Evolutionary conservation across 2,797 vertebrate genomes (phyloP), one percentile per base, ranked within the genome.

Genomic region (Acanthurus tractus): DNA sequence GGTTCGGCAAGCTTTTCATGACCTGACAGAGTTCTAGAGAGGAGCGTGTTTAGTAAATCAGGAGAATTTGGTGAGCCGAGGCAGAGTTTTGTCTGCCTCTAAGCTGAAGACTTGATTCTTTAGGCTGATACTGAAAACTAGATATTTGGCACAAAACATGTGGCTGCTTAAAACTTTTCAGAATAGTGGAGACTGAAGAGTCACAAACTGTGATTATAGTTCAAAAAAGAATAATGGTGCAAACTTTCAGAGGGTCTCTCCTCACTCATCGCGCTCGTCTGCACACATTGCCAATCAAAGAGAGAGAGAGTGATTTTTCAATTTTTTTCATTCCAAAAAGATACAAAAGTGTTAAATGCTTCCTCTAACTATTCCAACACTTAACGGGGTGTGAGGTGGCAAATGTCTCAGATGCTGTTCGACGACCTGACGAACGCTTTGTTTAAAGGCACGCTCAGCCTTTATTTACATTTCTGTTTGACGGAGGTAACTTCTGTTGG

Each of bases 11-110:
- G 18, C 46, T 68, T 65, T 40, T n/a, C 50, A 15, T 75, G 13
- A n/a, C 62, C 29, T 23, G 55, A 52, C 7, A 7, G 61, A 54
- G 46, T 18, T 79, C 57, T 15, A 36, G 38, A 58, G 22, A 38
- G 57, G 62, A n/a, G 45, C 49, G 48, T 23, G n/a, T 34, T 40
- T 1, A 22, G 48, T 71, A 13, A 70, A 63, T 72, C 20, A 55
- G 8, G 8, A 50, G 49, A 58, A 6, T 23, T 45, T 63, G 45
- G 3, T 29, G 36, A 58, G 64, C 13, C 11, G 40, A 40, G 50
- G 53, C 14, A 3, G 11, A 14, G 1, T 29, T 15, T 57, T 11
- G n/a, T 18, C 62, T 3, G 10, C 14, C 9, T 66, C 9, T 59
- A 55, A 25, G 46, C 29, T 40, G 1, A 44, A 53, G 53, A 58